These are phyloP conservation scores for Petaurus breviceps DNA, from an alignment of 2,113 vertebrate genomes.

Conservation along the genomic window DNA sequence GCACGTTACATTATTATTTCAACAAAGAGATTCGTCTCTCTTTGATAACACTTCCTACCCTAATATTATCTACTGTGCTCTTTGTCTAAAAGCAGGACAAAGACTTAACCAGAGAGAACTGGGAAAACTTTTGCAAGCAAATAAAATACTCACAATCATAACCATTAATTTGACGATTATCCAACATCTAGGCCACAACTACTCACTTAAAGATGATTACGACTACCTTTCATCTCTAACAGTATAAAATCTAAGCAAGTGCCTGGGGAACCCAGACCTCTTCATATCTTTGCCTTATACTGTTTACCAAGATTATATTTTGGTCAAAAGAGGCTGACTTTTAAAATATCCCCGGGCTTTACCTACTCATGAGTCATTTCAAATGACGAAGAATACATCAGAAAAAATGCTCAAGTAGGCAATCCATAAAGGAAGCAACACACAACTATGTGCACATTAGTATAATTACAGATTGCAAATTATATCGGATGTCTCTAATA, in stretches of 20 bases:
- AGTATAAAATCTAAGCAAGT: neutral
- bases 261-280: neutral
- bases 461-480: conserved; percentile 76
- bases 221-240: neutral
- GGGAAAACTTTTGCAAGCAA: conserved; percentile 36
- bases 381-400: conserved; percentile 29
- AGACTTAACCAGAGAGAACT: conserved; percentile 18
- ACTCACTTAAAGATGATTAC: conserved; percentile 27
- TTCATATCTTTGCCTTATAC: conserved; percentile 48
- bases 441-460: conserved; percentile 70
- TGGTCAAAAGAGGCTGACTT: conserved; percentile 47
- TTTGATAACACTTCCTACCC: conserved; percentile 40
- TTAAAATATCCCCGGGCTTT: conserved; percentile 59
- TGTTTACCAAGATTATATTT: conserved; percentile 52
- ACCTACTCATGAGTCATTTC: conserved; percentile 62
- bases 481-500: conserved; percentile 80
- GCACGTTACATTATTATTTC: conserved; percentile 48
- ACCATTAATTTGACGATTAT: conserved; percentile 13
- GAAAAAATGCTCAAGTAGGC: conserved; percentile 67
- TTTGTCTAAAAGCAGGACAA: conserved; percentile 45
- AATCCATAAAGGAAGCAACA: conserved; percentile 66
- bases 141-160: neutral
- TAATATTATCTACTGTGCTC: conserved; percentile 26
- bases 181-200: conserved; percentile 2
- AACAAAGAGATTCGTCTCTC: conserved; percentile 66